Conservation (phyloP, 2,888 invertebrate genomes). For the Nebria salina region DNA sequence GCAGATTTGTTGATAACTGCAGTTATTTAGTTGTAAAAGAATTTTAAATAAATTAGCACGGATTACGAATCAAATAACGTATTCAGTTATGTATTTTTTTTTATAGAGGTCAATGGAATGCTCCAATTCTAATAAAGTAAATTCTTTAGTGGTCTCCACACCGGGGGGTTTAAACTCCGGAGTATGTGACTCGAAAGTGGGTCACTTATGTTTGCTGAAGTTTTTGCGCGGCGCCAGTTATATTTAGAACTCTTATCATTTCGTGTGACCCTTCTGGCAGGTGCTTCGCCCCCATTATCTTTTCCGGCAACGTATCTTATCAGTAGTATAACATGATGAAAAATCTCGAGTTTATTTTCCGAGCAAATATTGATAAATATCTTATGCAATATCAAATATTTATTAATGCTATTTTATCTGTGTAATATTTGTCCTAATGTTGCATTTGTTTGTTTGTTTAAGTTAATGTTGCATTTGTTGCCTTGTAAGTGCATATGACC, state of each 20-base stretch:
- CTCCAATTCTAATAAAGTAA: neutral
- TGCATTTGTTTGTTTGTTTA: too few species aligned
- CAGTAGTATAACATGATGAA: neutral
- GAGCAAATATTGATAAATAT: neutral
- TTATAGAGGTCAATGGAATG: neutral
- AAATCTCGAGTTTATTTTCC: neutral
- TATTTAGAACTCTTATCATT: neutral
- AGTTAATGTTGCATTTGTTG: too few species aligned
- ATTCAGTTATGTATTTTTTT: neutral
- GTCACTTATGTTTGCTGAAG: neutral
- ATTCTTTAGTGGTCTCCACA: neutral
- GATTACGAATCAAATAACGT: neutral
- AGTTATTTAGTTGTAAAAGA: too few species aligned
- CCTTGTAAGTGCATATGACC: neutral
- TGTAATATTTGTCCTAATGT: neutral
- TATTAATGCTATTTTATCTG: neutral
- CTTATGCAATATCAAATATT: neutral
- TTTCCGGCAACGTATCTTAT: neutral
- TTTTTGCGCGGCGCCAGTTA: neutral
- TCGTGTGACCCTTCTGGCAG: neutral
- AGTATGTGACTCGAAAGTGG: neutral
- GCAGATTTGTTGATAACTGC: too few species aligned
- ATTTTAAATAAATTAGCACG: too few species aligned
- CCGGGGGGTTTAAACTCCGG: neutral
- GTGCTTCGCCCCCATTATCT: neutral